Conservation (phyloP, 2,888 invertebrate species). For the Eubasilissa splendida region DNA sequence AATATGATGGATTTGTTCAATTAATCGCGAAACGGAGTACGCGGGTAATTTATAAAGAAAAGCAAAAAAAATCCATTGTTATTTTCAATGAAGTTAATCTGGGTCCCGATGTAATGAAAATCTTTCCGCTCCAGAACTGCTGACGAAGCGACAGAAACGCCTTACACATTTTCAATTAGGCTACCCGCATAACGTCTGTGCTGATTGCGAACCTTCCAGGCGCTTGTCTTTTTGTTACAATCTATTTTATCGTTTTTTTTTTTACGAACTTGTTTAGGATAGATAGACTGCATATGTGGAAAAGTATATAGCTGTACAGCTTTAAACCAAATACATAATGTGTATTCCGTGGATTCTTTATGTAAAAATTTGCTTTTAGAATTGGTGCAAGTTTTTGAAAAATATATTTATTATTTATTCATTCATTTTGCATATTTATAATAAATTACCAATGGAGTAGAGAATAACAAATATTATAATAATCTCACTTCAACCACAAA, state of each 20-base stretch:
- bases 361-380: too few relatives aligned
- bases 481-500: too few relatives aligned
- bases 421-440: too few relatives aligned
- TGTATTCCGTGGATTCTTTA: too few relatives aligned
- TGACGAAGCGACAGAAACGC: constrained; percentile 20
- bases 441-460: too few relatives aligned
- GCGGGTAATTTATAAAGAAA: neutral
- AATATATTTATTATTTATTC: too few relatives aligned
- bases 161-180: constrained; percentile 35
- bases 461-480: too few relatives aligned
- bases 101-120: neutral
- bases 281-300: too few relatives aligned
- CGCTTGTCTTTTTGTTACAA: constrained; percentile 1
- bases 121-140: constrained; percentile 9
- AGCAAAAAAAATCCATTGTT: neutral
- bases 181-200: constrained; percentile 15
- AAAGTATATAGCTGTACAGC: too few relatives aligned
- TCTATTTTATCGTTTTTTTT: constrained; percentile 3
- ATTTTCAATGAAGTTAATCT: constrained; percentile 7
- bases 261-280: neutral
- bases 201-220: constrained; percentile 15
- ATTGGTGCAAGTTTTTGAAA: too few relatives aligned
- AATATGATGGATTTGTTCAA: too few relatives aligned
- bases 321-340: too few relatives aligned
- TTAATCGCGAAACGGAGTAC: neutral